phyloP scores from a whole-genome alignment of 2,113 vertebrate genomes.

The Progne subis region DNA sequence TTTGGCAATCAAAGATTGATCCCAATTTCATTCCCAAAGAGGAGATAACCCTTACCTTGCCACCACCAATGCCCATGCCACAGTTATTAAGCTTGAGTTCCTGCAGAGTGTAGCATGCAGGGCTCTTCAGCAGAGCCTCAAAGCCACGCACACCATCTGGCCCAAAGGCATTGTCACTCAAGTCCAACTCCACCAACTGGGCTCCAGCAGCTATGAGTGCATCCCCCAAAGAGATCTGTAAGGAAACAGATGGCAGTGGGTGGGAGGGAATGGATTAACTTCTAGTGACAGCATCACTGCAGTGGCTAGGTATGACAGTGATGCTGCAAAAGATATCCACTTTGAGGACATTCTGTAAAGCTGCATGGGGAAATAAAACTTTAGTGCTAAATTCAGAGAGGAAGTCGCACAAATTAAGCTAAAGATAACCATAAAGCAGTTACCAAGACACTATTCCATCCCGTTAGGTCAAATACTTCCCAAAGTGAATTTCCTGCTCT shows the following conservation, averaged over 20 bases:
- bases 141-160: slow-evolving; percentile 94
- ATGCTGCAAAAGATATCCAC: background rate
- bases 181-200: slow-evolving; percentile 88
- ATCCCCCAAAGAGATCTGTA: slow-evolving; percentile 88
- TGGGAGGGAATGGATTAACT: background rate
- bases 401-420: background rate
- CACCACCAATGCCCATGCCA: slow-evolving; percentile 96
- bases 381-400: background rate
- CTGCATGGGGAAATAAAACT: background rate
- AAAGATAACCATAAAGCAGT: background rate
- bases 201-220: slow-evolving; percentile 89
- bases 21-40: background rate
- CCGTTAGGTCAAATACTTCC: background rate
- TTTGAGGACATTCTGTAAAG: background rate
- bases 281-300: background rate
- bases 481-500: background rate
- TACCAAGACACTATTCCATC: background rate
- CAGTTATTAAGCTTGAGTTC: slow-evolving; percentile 97
- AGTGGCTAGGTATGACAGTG: background rate
- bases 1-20: background rate
- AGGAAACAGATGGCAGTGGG: slow-evolving; percentile 23
- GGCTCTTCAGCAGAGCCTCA: slow-evolving; percentile 89
- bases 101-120: slow-evolving; percentile 84
- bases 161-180: slow-evolving; percentile 98
- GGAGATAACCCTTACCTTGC: slow-evolving; percentile 80